These are phyloP conservation scores for Malurus splendens DNA, from an alignment of 2,797 vertebrate species.

Conservation along the genomic window DNA sequence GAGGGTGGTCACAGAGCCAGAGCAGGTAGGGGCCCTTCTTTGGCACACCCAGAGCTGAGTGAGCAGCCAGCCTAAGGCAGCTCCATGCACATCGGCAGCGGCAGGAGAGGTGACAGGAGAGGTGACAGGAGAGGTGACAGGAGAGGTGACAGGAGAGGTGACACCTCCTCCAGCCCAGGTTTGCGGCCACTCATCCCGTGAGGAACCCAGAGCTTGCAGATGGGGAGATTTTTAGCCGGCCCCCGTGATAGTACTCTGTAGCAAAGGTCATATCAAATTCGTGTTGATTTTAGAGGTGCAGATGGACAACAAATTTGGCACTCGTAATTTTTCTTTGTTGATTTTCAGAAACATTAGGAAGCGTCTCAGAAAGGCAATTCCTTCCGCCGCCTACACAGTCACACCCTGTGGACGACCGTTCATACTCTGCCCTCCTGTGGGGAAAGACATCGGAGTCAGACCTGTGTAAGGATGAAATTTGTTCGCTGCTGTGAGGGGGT, in stretches of 20 bases:
- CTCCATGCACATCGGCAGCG: neutral
- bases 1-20: neutral
- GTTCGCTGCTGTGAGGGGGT: too few species aligned
- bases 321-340: neutral
- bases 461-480: accelerated
- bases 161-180: neutral
- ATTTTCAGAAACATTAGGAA: neutral
- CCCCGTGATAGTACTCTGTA: accelerated
- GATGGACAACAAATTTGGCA: neutral
- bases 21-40: neutral
- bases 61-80: neutral
- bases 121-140: neutral
- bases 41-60: neutral
- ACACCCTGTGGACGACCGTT: neutral
- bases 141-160: neutral
- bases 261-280: neutral
- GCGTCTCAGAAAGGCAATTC: neutral
- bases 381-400: neutral
- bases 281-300: neutral
- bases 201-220: neutral
- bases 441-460: neutral
- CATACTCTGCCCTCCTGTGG: neutral
- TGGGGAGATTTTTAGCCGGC: neutral
- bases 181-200: neutral
- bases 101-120: neutral